A percentile compares a stretch with the other conserved stretches of the same genome.
Evolutionary conservation across 2,888 invertebrate genomes (phyloP).

Genomic region (Autographa pulchrina): DNA sequence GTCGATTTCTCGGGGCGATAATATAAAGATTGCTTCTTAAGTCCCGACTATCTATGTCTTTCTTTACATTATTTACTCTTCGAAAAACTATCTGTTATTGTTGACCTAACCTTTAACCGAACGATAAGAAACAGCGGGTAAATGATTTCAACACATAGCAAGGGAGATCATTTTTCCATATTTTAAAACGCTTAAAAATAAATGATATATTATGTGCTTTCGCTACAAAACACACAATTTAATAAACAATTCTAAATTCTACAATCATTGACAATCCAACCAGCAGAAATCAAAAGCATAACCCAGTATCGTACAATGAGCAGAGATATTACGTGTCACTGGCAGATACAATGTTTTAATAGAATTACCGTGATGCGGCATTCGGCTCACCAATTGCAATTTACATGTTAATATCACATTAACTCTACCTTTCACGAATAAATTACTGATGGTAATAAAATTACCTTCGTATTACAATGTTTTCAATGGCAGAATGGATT

Average conservation of each 20-base stretch:
- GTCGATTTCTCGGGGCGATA: no score
- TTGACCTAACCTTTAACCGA: no score
- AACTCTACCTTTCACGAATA: conserved; percentile 34
- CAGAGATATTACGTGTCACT: conserved; percentile 39
- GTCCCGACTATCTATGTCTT: no score
- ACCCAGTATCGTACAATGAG: conserved; percentile 3
- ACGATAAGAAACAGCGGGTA: no score
- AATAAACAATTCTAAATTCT: not conserved
- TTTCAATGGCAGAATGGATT: not conserved
- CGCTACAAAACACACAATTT: no score
- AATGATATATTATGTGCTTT: no score
- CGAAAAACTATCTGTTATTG: no score
- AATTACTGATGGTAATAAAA: conserved; percentile 43
- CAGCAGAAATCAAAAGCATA: not conserved
- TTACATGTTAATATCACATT: conserved; percentile 46
- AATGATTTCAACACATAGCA: no score
- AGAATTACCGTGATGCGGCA: conserved; percentile 42
- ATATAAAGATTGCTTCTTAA: no score
- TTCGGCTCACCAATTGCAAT: conserved; percentile 36
- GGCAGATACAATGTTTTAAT: conserved; percentile 47
- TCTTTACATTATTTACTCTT: no score
- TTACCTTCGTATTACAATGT: conserved; percentile 25
- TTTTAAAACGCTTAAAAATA: no score
- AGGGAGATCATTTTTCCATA: no score
- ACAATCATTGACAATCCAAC: not conserved